phyloP scores from a whole-genome alignment of 2,797 vertebrate genomes.

The Chloroceryle amazona region DNA sequence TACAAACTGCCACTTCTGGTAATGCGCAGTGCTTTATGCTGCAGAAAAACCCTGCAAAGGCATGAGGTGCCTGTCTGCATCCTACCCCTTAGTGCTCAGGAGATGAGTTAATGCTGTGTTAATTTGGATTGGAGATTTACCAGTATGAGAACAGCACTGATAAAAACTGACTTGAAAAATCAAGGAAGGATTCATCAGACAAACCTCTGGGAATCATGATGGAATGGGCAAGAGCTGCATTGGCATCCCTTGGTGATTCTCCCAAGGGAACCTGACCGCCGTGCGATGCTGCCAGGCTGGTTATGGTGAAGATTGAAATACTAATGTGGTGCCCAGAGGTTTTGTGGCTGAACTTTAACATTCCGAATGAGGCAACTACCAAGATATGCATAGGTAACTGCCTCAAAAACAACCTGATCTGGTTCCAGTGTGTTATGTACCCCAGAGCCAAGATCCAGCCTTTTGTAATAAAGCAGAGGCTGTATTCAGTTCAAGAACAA shows the following conservation, averaged over 20 bases:
- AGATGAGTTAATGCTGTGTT: accelerated
- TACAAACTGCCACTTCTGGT: background rate
- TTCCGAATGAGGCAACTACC: background rate
- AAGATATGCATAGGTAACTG: background rate
- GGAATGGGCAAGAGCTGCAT: background rate
- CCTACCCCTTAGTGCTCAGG: background rate
- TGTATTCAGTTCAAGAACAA: background rate
- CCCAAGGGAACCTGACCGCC: background rate
- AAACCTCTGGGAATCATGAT: background rate
- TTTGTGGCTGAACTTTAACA: background rate
- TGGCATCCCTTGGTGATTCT: background rate
- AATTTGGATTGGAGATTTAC: background rate
- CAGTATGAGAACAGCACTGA: background rate
- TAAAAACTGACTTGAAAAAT: background rate
- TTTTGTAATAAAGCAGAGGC: background rate
- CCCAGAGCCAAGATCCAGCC: background rate
- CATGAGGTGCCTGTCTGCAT: background rate
- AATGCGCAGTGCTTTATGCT: accelerated
- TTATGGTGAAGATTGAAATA: background rate
- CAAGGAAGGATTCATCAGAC: background rate
- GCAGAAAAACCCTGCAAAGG: background rate
- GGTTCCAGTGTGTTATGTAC: background rate
- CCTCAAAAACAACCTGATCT: background rate
- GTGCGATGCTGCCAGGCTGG: background rate
- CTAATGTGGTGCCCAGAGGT: background rate